Conservation (phyloP, 1,140 invertebrate species). For the roundworm (Caenorhabditis elegans) region WBcel235 BX284605.5:3433001-3433500, state of each 20-base stretch:
- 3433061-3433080: too few species aligned
- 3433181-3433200: background rate
- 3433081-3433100: background rate
- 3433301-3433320: conserved; percentile 3
- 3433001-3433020: background rate
- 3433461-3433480: conserved; percentile 13
- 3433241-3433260: background rate
- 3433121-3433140: background rate
- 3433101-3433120: background rate
- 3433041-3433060: background rate
- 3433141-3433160: background rate
- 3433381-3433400: conserved; percentile 14
- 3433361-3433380: too few species aligned
- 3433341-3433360: too few species aligned
- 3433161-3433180: background rate
- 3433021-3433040: background rate
- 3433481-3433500: background rate
- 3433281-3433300: background rate
- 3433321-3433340: background rate
- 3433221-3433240: background rate
- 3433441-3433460: background rate
- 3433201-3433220: background rate
- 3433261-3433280: background rate
- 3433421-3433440: background rate
- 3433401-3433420: background rate